These are phyloP conservation scores for Encarsia formosa DNA, from an alignment of 2,888 invertebrate genomes.

Conservation along the genomic window DNA sequence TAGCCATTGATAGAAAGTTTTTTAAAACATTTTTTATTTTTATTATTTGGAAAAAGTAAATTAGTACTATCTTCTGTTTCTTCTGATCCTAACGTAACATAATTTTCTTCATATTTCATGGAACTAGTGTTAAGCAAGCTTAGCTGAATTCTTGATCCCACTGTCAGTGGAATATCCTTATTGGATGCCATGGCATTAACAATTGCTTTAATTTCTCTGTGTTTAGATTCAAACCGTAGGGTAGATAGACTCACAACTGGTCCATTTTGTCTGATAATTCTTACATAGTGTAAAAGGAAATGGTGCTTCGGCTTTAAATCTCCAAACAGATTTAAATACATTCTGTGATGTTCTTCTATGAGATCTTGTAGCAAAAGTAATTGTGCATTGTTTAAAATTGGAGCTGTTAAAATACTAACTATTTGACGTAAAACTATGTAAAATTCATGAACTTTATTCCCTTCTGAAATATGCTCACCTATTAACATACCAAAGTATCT, in stretches of 20 bases:
- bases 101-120: not conserved
- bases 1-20: not conserved
- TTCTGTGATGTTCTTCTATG: conserved; percentile 12
- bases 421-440: conserved; percentile 20
- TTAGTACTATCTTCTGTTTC: not conserved
- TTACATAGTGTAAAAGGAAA: conserved; percentile 15
- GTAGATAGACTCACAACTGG: conserved; percentile 9
- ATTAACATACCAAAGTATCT: conserved; percentile 22
- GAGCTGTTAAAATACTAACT: conserved; percentile 22
- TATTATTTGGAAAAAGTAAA: not conserved
- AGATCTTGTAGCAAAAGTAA: conserved; percentile 5
- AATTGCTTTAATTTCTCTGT: conserved; percentile 12
- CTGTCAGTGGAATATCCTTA: conserved; percentile 10
- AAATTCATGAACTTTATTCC: conserved; percentile 13
- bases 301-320: conserved; percentile 19
- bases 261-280: conserved; percentile 10
- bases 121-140: not conserved
- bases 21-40: no score
- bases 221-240: conserved; percentile 22
- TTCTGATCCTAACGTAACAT: conserved; percentile 6
- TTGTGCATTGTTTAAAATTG: conserved; percentile 6
- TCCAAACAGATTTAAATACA: conserved; percentile 13
- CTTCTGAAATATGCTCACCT: conserved; percentile 1
- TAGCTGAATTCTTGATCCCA: conserved; percentile 8
- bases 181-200: conserved; percentile 1